A percentile compares a stretch with the other conserved stretches of the same genome.
phyloP scores from a whole-genome alignment of 2,797 vertebrate genomes.

The Cynodonichthys magdalenae region DNA sequence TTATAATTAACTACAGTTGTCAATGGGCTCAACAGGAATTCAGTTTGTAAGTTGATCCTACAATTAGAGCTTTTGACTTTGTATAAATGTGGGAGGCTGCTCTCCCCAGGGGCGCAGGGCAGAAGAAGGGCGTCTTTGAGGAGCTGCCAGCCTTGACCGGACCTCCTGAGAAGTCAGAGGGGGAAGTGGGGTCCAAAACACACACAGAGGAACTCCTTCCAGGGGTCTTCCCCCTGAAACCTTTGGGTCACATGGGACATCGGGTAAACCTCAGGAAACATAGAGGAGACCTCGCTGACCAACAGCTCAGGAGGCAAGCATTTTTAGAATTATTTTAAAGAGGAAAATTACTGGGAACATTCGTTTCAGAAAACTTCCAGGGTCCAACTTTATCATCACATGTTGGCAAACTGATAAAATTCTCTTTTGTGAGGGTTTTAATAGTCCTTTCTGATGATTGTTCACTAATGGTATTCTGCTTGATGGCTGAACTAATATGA shows the following conservation, averaged over 20 bases:
- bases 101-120: constrained; percentile 66
- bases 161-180: constrained; percentile 64
- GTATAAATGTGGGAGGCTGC: constrained; percentile 78
- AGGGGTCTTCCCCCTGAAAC: constrained; percentile 47
- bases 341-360: constrained; percentile 17
- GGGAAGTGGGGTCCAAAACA: constrained; percentile 57
- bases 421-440: too few relatives aligned
- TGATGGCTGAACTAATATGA: too few relatives aligned
- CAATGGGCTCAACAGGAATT: constrained; percentile 82
- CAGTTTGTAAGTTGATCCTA: constrained; percentile 79
- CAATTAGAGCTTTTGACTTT: constrained; percentile 86
- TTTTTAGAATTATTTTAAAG: constrained; percentile 23
- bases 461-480: too few relatives aligned
- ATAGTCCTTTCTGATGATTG: too few relatives aligned
- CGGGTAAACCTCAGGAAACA: constrained; percentile 65
- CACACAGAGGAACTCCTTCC: constrained; percentile 55
- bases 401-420: too few relatives aligned
- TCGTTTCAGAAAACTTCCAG: neutral
- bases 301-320: constrained; percentile 18
- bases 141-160: constrained; percentile 62
- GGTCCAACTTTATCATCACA: too few relatives aligned
- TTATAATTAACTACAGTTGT: constrained; percentile 80
- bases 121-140: constrained; percentile 78
- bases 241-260: constrained; percentile 54
- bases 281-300: constrained; percentile 44